phyloP scores from a whole-genome alignment of 2,797 vertebrate genomes.

The Masticophis lateralis region DNA sequence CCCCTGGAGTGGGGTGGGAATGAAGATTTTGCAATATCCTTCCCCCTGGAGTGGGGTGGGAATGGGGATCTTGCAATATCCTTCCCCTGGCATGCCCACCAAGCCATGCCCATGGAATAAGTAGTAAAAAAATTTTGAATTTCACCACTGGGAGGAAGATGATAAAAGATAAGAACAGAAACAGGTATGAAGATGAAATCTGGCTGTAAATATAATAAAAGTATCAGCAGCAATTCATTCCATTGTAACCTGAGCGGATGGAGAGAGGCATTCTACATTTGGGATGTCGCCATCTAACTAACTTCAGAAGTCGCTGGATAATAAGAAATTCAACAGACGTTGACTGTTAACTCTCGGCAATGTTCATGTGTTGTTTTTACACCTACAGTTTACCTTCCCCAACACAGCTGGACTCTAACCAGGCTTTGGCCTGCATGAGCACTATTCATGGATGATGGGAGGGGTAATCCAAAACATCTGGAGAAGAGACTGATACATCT shows the following conservation, averaged over 20 bases:
- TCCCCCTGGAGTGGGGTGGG: too few relatives aligned
- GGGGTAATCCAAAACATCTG: not conserved
- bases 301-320: not conserved
- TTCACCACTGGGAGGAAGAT: not conserved
- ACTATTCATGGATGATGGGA: not conserved
- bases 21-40: too few relatives aligned
- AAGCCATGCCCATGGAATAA: too few relatives aligned
- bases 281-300: not conserved
- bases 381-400: not conserved
- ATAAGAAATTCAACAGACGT: not conserved
- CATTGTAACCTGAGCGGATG: not conserved
- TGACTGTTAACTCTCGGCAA: too few relatives aligned
- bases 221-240: not conserved
- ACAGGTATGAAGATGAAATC: not conserved
- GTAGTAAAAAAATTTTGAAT: too few relatives aligned
- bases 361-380: not conserved
- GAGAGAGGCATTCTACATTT: not conserved
- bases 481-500: not conserved
- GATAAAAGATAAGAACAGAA: not conserved
- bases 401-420: not conserved
- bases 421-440: not conserved
- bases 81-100: too few relatives aligned
- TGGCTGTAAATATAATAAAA: not conserved
- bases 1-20: too few relatives aligned
- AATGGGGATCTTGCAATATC: too few relatives aligned